Evolutionary conservation across 2,888 invertebrate genomes (phyloP).

Genomic region (Neoscelio sp.): DNA sequence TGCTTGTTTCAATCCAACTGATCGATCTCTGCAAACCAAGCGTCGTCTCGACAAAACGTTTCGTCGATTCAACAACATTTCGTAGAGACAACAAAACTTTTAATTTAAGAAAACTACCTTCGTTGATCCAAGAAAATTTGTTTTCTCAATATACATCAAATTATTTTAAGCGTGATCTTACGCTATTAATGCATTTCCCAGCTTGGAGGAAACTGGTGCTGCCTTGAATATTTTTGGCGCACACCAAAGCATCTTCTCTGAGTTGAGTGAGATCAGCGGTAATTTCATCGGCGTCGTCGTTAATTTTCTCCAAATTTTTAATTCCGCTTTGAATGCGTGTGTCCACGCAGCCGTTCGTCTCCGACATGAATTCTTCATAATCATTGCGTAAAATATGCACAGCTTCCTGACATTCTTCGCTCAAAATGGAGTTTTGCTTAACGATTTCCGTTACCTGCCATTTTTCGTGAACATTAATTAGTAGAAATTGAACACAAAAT

Average conservation of each 20-base stretch:
- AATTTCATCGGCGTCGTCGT: conserved; percentile 31
- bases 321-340: conserved; percentile 64
- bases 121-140: too few relatives aligned
- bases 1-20: too few relatives aligned
- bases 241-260: conserved; percentile 47
- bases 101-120: too few relatives aligned
- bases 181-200: conserved; percentile 67
- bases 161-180: conserved; percentile 47
- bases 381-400: conserved; percentile 30
- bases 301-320: conserved; percentile 65
- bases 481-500: too few relatives aligned
- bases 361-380: conserved; percentile 5
- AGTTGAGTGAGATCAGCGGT: conserved; percentile 36
- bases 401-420: conserved; percentile 63
- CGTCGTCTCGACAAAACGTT: too few relatives aligned
- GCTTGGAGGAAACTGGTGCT: conserved; percentile 41
- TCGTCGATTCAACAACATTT: too few relatives aligned
- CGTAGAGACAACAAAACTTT: too few relatives aligned
- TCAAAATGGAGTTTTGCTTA: conserved; percentile 35
- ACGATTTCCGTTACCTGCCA: conserved; percentile 40
- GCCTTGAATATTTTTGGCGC: conserved; percentile 55
- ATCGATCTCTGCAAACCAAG: too few relatives aligned
- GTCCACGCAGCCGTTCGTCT: conserved; percentile 53
- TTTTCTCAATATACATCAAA: not conserved
- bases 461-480: not conserved